phyloP scores from a whole-genome alignment of 2,797 vertebrate species.

The Scleropages formosus region DNA sequence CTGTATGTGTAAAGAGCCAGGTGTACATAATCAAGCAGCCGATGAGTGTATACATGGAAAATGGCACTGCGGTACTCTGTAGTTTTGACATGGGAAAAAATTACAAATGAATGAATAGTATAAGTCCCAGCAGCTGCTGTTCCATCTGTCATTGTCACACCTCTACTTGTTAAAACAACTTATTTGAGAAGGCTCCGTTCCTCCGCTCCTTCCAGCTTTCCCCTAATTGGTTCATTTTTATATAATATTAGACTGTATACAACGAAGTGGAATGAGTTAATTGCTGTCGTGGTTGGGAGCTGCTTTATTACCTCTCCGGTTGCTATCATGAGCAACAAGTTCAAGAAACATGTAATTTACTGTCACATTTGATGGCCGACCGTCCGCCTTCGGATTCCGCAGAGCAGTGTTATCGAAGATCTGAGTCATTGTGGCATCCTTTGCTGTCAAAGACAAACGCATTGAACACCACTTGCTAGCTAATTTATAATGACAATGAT shows the following conservation, averaged over 20 bases:
- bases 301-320: background rate
- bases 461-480: background rate
- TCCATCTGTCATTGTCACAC: constrained; percentile 77
- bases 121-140: constrained; percentile 73
- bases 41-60: too few species aligned
- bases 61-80: background rate
- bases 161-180: constrained; percentile 65
- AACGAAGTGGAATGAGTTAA: constrained; percentile 19
- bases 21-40: too few species aligned
- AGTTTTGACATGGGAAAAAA: constrained; percentile 35
- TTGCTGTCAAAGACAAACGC: background rate
- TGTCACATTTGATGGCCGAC: background rate
- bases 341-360: background rate
- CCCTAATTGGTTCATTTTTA: constrained; percentile 5
- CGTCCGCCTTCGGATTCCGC: background rate
- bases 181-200: constrained; percentile 56
- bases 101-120: constrained; percentile 62
- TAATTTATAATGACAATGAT: background rate
- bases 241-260: background rate
- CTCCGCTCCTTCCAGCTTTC: background rate
- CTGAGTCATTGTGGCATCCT: background rate
- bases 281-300: background rate
- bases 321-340: background rate
- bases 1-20: too few species aligned
- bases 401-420: background rate